Evolutionary conservation across 2,888 invertebrate genomes (phyloP), one percentile per base, ranked within the genome.

Genomic region (Podabrus alpinus): DNA sequence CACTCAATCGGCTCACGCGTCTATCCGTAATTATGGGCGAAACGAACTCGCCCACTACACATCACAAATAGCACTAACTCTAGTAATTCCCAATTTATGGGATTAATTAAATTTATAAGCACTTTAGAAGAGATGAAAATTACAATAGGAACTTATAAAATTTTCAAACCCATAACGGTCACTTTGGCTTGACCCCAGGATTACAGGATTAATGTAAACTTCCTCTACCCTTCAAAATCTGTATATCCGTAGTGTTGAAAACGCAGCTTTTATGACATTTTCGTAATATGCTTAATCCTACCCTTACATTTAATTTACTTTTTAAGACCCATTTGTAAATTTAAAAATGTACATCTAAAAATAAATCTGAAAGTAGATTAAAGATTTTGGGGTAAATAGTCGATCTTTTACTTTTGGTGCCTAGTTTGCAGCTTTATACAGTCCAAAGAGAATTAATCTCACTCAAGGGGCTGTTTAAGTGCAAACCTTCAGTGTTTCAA

Each of bases 381-480:
- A n/a, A 45, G 45, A n/a, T 45, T 45, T 45, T 45, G n/a, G n/a
- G 45, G 45, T 45, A 45, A n/a, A 45, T 45, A 45, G 13, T n/a
- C n/a, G n/a, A 45, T 45, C 45, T 45, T 45, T 45, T 45, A 45
- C n/a, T 45, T 45, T 45, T 45, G 45, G 45, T 66, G 72, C 68
- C 72, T 72, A 61, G 60, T 72, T 62, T 60, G 21, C 45, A 64
- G 29, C 69, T 66, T 29, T 66, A 59, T 21, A 73, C 68, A 62
- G 69, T 60, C 66, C 69, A 61, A 16, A 45, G 16, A 19, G 69
- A 73, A 69, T 73, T 73, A 73, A 73, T 73, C 66, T 73, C 69
- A 16, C 73, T 59, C 73, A 15, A 25, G 73, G 60, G 73, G 69
- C 66, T 60, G 15, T 73, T 73, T 73, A 72, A 69, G 69, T 69